Evolutionary conservation across 1,140 invertebrate genomes (phyloP), one percentile per base, ranked within the genome.

Genomic region (Druon quercuslanigerum): DNA sequence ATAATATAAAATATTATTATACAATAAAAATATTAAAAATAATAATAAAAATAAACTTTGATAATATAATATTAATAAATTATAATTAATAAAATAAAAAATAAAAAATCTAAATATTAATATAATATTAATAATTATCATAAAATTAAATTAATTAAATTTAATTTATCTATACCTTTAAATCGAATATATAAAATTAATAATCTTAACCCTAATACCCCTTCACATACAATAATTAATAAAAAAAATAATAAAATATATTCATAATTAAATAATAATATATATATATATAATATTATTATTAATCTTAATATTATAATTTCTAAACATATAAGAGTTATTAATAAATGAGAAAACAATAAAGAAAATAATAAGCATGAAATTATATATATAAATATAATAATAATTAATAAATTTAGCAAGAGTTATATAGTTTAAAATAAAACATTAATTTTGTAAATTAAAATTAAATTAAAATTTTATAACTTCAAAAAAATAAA

Each of bases 151-250:
- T 84, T 91, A 89, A 92, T 91, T 83, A 88, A 89, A 84, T 91
- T 83, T 91, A 93, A 90, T 92, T 92, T 91, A 91, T 93, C 92
- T 90, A 91, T 92, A 5, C 92, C 93, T 90, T 92, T 86, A 73
- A 84, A 89, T 19, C 93, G 92, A 91, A 93, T 92, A 90, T 93
- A 89, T 60, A 89, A 89, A 78, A 93, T 90, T 87, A 93, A 90
- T 91, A 94, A 89, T 50, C 90, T 91, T 81, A 94, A 86, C 0
- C 92, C 93, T 88, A 94, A 92, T 83, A 91, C 89, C 0, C 92
- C 90, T 74, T 93, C 93, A 93, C 92, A 93, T 76, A 93, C 93
- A 74, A 90, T 87, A 91, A 93, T 89, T 76, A 90, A 92, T 88
- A 92, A 86, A 81, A 92, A 86, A 84, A 89, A 87, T 81, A 88